A percentile compares a stretch with the other conserved stretches of the same genome.
phyloP scores from a whole-genome alignment of 1,140 invertebrate species.

The Phymorhynchus buccinoides region DNA sequence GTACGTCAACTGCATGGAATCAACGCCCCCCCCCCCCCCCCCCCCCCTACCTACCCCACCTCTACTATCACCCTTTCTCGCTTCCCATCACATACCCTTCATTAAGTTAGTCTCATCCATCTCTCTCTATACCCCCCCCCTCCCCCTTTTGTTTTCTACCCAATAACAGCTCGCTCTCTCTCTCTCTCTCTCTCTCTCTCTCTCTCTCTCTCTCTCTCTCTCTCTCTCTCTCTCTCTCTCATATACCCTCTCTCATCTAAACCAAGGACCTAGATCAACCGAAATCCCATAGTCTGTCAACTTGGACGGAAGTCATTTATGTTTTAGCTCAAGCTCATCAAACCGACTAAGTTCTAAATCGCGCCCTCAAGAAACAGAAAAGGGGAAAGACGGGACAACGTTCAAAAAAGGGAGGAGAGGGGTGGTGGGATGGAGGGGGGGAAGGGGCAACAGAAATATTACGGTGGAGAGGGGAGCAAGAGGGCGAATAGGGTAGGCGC shows the following conservation, averaged over 20 bases:
- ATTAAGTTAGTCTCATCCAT: conserved; percentile 4
- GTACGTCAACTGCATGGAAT: neutral
- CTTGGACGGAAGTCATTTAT: neutral
- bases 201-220: neutral
- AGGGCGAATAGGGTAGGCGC: neutral
- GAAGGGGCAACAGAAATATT: neutral
- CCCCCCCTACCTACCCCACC: neutral
- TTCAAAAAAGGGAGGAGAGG: neutral
- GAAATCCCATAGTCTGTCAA: neutral
- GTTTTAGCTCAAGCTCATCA: neutral
- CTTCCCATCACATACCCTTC: neutral
- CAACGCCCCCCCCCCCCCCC: neutral
- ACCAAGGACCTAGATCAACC: neutral
- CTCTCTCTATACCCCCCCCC: neutral
- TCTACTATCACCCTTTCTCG: neutral
- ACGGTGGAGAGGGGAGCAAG: neutral
- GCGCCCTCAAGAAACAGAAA: neutral
- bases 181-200: neutral
- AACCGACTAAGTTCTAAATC: conserved; percentile 2
- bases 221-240: neutral
- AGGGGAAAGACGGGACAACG: neutral
- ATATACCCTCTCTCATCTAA: neutral
- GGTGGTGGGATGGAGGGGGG: neutral
- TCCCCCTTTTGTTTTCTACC: neutral
- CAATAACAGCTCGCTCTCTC: neutral